Conservation (phyloP, 35 echinoderm and acorn worm species). For the Diadema setosum region DNA sequence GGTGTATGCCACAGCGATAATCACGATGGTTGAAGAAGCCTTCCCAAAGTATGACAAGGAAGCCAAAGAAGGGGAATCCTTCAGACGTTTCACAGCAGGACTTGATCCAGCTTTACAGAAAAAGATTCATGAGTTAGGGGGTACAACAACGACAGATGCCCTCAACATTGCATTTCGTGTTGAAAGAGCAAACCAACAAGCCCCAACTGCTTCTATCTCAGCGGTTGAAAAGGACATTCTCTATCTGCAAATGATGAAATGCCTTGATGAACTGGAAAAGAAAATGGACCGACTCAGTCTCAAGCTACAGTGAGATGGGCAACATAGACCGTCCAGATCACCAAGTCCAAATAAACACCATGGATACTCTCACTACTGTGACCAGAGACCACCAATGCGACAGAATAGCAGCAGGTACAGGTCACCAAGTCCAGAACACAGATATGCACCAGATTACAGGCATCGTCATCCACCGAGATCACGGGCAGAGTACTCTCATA, state of each 20-base stretch:
- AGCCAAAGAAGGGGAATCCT: neutral
- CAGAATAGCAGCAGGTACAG: neutral
- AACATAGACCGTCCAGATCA: neutral
- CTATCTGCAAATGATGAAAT: neutral
- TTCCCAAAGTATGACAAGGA: neutral
- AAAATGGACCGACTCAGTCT: neutral
- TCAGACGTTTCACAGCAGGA: constrained; percentile 23
- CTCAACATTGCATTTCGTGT: neutral
- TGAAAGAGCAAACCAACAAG: constrained; percentile 5
- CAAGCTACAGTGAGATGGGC: neutral
- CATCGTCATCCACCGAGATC: too few relatives aligned
- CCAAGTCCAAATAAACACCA: neutral
- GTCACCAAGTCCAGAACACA: neutral
- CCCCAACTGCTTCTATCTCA: neutral
- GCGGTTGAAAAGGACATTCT: neutral
- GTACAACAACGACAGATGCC: neutral
- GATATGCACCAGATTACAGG: too few relatives aligned
- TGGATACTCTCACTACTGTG: neutral
- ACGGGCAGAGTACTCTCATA: neutral
- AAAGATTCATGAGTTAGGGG: neutral
- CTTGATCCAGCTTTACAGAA: neutral
- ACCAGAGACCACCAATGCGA: neutral
- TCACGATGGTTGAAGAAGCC: neutral
- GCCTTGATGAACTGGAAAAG: neutral
- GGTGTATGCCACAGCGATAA: neutral